phyloP scores from a whole-genome alignment of 2,113 vertebrate genomes.

The Cavia porcellus region DNA sequence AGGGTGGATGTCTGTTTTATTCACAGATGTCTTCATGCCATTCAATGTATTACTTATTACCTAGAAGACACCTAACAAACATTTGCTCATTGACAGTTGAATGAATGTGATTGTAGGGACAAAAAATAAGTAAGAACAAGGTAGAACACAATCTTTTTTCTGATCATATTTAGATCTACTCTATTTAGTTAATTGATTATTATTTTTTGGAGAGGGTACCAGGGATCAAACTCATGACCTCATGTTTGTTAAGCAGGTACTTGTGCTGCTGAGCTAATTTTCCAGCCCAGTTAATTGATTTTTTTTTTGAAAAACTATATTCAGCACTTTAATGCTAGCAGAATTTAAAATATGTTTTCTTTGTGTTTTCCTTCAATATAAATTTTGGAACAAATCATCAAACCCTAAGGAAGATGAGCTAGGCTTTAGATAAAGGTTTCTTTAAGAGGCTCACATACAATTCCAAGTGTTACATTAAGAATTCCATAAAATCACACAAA shows the following conservation, averaged over 20 bases:
- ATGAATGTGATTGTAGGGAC: not conserved
- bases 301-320: conserved; percentile 10
- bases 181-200: not conserved
- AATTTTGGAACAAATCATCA: conserved; percentile 50
- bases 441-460: conserved; percentile 72
- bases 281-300: not conserved
- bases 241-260: too few species aligned
- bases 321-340: not conserved
- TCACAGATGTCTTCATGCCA: not conserved
- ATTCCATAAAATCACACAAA: conserved; percentile 67
- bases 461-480: conserved; percentile 80
- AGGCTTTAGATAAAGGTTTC: conserved; percentile 17
- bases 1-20: not conserved
- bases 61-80: not conserved
- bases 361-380: conserved; percentile 12
- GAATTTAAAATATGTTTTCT: not conserved
- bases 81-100: not conserved
- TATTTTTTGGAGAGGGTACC: not conserved
- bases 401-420: conserved; percentile 70
- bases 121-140: not conserved
- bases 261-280: too few species aligned
- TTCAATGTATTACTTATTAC: not conserved
- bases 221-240: too few species aligned
- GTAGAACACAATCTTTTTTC: not conserved
- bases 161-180: not conserved